A percentile compares a stretch with the other conserved stretches of the same genome.
Conservation (phyloP, 2,888 invertebrate species). For the Corythucha ciliata region DNA sequence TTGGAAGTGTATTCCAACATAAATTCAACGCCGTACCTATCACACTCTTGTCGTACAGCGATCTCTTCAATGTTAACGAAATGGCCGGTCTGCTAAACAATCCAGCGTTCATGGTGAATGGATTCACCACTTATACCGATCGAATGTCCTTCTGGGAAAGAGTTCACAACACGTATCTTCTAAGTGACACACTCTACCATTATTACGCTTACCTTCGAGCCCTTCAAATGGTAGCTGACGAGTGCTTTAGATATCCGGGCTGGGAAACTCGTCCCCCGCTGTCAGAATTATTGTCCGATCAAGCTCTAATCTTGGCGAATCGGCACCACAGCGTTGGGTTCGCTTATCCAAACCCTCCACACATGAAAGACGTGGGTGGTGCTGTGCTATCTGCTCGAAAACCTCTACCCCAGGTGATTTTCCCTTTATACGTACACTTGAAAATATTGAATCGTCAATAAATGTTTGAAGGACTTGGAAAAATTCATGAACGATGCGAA, state of each 20-base stretch:
- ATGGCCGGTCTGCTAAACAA: slow-evolving; percentile 16
- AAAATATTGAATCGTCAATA: no score
- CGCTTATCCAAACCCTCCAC: slow-evolving; percentile 65
- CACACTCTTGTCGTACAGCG: slow-evolving; percentile 6
- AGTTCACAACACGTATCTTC: slow-evolving; percentile 3
- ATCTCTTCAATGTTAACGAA: slow-evolving; percentile 12
- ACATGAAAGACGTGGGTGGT: slow-evolving; percentile 40
- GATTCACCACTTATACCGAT: slow-evolving; percentile 5
- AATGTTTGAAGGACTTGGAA: slow-evolving; percentile 52
- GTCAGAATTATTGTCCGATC: slow-evolving; percentile 25
- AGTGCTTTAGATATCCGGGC: slow-evolving; percentile 18
- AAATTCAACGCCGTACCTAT: slow-evolving; percentile 25
- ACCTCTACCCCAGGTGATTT: slow-evolving; percentile 22
- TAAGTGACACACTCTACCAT: background rate
- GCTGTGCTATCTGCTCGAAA: slow-evolving; percentile 22
- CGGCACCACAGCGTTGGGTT: slow-evolving; percentile 41
- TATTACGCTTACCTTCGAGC: background rate
- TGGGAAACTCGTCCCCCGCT: slow-evolving; percentile 25
- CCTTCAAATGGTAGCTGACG: slow-evolving; percentile 16
- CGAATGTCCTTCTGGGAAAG: slow-evolving; percentile 11
- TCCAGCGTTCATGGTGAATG: slow-evolving; percentile 10
- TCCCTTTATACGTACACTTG: background rate
- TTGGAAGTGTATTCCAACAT: slow-evolving; percentile 22
- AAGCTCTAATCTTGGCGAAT: slow-evolving; percentile 28
- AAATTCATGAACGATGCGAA: slow-evolving; percentile 54